Percentiles rank a stretch among this genome's conserved stretches.
phyloP scores from a whole-genome alignment of 1,140 invertebrate genomes.

The Helicoverpa zea region DNA sequence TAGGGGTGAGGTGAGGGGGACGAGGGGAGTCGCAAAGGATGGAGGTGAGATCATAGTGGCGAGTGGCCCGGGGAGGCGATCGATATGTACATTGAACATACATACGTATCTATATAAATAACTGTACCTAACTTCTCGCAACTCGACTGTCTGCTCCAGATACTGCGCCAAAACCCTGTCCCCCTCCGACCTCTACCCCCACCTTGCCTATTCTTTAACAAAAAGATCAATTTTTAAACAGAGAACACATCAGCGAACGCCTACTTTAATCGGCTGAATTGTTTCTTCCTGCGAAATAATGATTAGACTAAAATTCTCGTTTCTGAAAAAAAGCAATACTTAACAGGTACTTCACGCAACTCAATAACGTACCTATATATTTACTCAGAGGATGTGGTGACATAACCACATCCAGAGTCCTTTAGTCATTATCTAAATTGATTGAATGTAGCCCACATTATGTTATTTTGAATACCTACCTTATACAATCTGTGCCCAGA shows the following conservation, averaged over 20 bases:
- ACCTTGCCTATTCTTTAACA: conserved; percentile 53
- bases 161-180: conserved; percentile 82
- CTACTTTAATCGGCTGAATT: not conserved
- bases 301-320: too few relatives aligned
- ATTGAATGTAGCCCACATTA: conserved; percentile 23
- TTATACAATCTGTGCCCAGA: conserved; percentile 2
- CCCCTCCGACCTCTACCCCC: conserved; percentile 57
- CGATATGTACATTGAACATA: conserved; percentile 86
- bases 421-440: conserved; percentile 34
- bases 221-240: conserved; percentile 46
- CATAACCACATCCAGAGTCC: conserved; percentile 40
- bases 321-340: not conserved
- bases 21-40: conserved; percentile 78
- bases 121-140: conserved; percentile 83
- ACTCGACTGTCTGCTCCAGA: conserved; percentile 84
- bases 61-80: conserved; percentile 84
- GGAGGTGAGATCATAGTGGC: conserved; percentile 86
- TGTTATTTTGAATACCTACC: conserved; percentile 23
- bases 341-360: not conserved
- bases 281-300: not conserved
- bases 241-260: not conserved
- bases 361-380: conserved; percentile 3
- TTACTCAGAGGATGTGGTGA: conserved; percentile 25
- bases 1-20: conserved; percentile 68
- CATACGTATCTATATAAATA: conserved; percentile 83